Percentiles rank a stretch among this genome's conserved stretches.
Evolutionary conservation across 1,140 invertebrate species (phyloP).

Genomic region (Hestina assimilis): DNA sequence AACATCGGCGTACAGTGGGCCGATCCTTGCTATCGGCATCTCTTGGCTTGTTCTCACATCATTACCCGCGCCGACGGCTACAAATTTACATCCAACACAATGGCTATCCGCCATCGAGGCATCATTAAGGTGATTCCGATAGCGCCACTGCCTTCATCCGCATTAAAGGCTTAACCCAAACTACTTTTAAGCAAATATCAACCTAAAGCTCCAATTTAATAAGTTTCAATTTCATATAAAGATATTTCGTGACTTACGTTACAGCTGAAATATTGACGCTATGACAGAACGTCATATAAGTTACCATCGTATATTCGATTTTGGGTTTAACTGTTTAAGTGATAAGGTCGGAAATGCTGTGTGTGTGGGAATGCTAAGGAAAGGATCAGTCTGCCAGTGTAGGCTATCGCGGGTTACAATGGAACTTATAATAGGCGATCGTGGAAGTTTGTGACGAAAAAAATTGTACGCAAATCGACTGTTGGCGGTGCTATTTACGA

Average conservation of each 20-base stretch:
- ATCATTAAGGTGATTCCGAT: conserved; percentile 79
- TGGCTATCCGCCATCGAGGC: conserved; percentile 77
- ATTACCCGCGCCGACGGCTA: conserved; percentile 78
- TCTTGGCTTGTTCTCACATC: conserved; percentile 78
- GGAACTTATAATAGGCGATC: conserved; percentile 69
- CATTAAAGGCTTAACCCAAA: conserved; percentile 37
- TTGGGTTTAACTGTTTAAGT: conserved; percentile 41
- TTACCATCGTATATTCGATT: conserved; percentile 42
- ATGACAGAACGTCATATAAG: conserved; percentile 72
- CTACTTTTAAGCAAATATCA: conserved; percentile 27
- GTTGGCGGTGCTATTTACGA: conserved; percentile 7
- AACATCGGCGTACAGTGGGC: conserved; percentile 36
- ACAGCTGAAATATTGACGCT: conserved; percentile 12
- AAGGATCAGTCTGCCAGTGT: conserved; percentile 58
- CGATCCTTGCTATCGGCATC: conserved; percentile 74
- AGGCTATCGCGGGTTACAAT: conserved; percentile 64
- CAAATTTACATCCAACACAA: conserved; percentile 78
- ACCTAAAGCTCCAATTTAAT: conserved; percentile 29
- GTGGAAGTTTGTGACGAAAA: conserved; percentile 58
- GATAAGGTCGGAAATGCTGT: conserved; percentile 47
- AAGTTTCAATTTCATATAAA: conserved; percentile 23
- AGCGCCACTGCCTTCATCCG: conserved; percentile 52
- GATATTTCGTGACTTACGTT: conserved; percentile 37
- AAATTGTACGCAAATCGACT: conserved; percentile 35
- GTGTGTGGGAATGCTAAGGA: conserved; percentile 40